phyloP scores from a whole-genome alignment of 2,797 vertebrate species.

The Meda fulgida region DNA sequence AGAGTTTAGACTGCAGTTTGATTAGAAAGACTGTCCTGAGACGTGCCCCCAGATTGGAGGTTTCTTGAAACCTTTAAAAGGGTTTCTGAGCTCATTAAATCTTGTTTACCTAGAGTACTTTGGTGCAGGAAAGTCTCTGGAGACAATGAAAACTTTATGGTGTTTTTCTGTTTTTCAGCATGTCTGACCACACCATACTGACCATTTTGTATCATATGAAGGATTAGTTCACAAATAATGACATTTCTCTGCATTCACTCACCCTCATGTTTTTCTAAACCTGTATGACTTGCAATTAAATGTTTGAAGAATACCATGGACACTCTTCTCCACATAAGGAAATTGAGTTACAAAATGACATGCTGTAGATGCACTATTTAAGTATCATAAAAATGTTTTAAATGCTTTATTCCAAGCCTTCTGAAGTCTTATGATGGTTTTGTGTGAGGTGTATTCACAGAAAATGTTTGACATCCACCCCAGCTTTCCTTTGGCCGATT shows the following conservation, averaged over 20 bases:
- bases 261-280: background rate
- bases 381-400: background rate
- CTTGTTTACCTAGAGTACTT: background rate
- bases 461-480: too few species aligned
- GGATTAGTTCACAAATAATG: background rate
- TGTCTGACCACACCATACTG: slow-evolving; percentile 10
- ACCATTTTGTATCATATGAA: background rate
- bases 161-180: slow-evolving; percentile 5
- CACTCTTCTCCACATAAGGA: background rate
- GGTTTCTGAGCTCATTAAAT: background rate
- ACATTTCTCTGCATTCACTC: background rate
- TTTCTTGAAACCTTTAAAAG: background rate
- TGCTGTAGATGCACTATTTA: background rate
- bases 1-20: slow-evolving; percentile 19
- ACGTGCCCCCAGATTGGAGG: background rate
- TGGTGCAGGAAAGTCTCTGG: background rate
- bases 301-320: background rate
- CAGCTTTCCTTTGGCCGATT: too few species aligned
- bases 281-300: background rate
- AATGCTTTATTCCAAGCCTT: background rate
- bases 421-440: too few species aligned
- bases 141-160: slow-evolving; percentile 7
- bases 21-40: slow-evolving; percentile 11
- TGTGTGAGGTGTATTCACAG: too few species aligned
- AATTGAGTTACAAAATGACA: background rate